These are phyloP conservation scores for Hybognathus amarus DNA, from an alignment of 2,797 vertebrate species.

Conservation along the genomic window DNA sequence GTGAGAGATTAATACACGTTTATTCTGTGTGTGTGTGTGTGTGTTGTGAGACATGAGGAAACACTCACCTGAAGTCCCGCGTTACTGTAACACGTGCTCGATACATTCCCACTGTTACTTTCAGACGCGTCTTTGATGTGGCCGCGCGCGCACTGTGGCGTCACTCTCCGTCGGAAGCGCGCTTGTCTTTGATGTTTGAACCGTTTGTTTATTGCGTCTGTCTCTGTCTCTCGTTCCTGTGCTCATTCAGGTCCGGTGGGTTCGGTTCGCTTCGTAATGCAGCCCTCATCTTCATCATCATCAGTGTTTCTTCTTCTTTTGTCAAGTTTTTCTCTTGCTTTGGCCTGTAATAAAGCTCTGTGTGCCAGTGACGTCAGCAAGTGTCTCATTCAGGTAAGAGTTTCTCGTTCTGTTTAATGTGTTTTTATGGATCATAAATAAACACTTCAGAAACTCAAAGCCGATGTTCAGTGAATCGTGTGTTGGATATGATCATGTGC, in stretches of 20 bases:
- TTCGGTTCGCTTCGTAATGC: constrained; percentile 82
- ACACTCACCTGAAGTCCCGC: background rate
- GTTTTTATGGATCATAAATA: background rate
- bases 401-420: background rate
- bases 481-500: background rate
- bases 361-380: constrained; percentile 99
- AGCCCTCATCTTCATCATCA: constrained; percentile 73
- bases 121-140: constrained; percentile 10
- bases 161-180: background rate
- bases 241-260: constrained; percentile 67
- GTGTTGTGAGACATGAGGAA: background rate
- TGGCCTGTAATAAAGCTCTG: constrained; percentile 94
- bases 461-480: background rate
- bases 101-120: background rate
- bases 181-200: constrained; percentile 18
- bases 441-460: background rate
- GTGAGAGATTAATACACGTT: background rate
- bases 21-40: no score
- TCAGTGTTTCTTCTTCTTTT: constrained; percentile 81
- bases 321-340: constrained; percentile 78
- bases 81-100: constrained; percentile 7
- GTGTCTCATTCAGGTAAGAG: constrained; percentile 94
- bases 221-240: constrained; percentile 1
- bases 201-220: constrained; percentile 7
- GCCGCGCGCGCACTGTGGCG: background rate